A percentile compares a stretch with the other conserved stretches of the same genome.
Evolutionary conservation across 2,888 invertebrate species (phyloP).

Genomic region (Caprella mutica): DNA sequence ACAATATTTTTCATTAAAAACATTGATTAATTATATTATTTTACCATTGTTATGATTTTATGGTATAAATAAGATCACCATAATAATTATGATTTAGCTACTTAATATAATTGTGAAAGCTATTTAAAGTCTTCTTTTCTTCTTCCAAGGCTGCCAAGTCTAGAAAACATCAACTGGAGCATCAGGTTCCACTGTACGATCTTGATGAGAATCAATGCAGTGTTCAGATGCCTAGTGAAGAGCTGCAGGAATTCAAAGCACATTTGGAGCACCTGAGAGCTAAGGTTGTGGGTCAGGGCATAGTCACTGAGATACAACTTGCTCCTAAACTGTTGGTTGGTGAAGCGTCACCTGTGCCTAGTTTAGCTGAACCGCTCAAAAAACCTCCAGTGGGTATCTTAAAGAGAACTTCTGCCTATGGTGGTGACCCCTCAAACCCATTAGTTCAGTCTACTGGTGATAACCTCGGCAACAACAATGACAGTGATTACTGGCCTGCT

Average conservation of each 20-base stretch:
- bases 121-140: too few species aligned
- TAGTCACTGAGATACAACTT: slow-evolving; percentile 18
- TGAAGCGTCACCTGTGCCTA: not conserved
- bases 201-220: slow-evolving; percentile 26
- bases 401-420: not conserved
- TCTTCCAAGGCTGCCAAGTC: slow-evolving; percentile 31
- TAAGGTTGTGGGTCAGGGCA: slow-evolving; percentile 29
- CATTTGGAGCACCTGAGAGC: slow-evolving; percentile 25
- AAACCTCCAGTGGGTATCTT: not conserved
- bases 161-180: slow-evolving; percentile 22
- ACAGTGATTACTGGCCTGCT: not conserved
- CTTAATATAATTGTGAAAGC: too few species aligned
- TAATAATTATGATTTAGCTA: too few species aligned
- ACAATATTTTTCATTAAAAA: too few species aligned
- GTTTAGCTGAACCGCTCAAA: not conserved
- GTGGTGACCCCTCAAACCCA: not conserved
- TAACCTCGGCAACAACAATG: not conserved
- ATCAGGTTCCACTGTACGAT: slow-evolving; percentile 31
- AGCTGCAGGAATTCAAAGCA: slow-evolving; percentile 24
- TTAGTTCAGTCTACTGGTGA: not conserved
- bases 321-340: slow-evolving; percentile 1
- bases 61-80: too few species aligned
- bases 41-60: too few species aligned
- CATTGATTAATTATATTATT: too few species aligned
- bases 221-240: slow-evolving; percentile 23